Evolutionary conservation across 2,888 invertebrate species (phyloP).

Genomic region (Prosapia bicincta): DNA sequence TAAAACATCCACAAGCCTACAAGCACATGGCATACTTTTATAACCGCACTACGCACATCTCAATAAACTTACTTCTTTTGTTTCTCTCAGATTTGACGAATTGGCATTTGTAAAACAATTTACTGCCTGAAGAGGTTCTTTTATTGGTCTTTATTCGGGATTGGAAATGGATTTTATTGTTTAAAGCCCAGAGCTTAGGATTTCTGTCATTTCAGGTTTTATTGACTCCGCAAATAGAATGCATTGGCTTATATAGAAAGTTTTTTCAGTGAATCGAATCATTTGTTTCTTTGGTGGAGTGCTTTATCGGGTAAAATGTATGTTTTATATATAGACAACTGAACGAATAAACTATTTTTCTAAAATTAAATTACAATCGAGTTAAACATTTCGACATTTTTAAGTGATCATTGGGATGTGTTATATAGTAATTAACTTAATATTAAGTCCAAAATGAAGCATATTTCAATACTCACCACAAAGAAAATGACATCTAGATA

Average conservation of each 20-base stretch:
- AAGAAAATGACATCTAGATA: too few relatives aligned
- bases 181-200: not conserved
- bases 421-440: too few relatives aligned
- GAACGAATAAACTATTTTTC: too few relatives aligned
- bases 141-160: not conserved
- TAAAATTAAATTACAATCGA: too few relatives aligned
- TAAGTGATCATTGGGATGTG: too few relatives aligned
- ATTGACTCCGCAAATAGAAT: not conserved
- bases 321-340: too few relatives aligned
- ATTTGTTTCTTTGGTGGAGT: not conserved
- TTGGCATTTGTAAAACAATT: constrained; percentile 2
- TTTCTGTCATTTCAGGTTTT: not conserved
- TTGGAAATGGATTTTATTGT: not conserved
- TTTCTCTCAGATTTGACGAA: not conserved
- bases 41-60: not conserved
- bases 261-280: not conserved
- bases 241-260: not conserved
- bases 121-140: not conserved
- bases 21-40: not conserved
- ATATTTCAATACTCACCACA: too few relatives aligned
- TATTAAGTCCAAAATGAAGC: too few relatives aligned
- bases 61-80: not conserved
- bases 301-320: not conserved
- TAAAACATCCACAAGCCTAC: too few relatives aligned
- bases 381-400: too few relatives aligned